phyloP scores from a whole-genome alignment of 1,140 invertebrate species.

The Hetaerina americana region DNA sequence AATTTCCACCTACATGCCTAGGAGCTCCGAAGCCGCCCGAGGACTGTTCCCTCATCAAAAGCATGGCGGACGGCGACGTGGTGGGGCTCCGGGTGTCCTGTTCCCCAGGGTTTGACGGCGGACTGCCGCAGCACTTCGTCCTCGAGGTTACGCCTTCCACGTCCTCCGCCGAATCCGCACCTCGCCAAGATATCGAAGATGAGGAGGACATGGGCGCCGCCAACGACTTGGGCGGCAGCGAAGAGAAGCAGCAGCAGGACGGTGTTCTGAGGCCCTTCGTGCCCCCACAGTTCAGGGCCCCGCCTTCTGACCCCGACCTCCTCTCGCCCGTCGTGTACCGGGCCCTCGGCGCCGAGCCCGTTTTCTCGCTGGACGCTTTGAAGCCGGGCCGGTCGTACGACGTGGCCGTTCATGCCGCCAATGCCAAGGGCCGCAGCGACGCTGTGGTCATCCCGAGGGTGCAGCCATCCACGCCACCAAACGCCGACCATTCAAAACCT shows the following conservation, averaged over 20 bases:
- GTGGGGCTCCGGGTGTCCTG: constrained; percentile 54
- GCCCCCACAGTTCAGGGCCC: no score
- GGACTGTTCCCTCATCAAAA: constrained; percentile 53
- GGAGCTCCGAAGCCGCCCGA: constrained; percentile 51
- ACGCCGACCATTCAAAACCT: not conserved
- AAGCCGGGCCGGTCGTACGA: constrained; percentile 50
- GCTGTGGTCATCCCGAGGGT: constrained; percentile 43
- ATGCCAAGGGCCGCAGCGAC: constrained; percentile 52
- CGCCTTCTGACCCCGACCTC: not conserved
- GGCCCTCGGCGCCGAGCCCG: constrained; percentile 43
- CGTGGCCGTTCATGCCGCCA: constrained; percentile 52
- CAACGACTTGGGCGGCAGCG: constrained; percentile 18
- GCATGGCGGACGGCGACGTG: constrained; percentile 28
- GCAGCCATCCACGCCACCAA: not conserved
- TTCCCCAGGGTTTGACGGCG: constrained; percentile 62
- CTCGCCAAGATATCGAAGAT: constrained; percentile 26
- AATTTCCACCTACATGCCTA: constrained; percentile 19
- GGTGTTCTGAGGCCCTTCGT: constrained; percentile 12
- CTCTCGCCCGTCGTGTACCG: constrained; percentile 36
- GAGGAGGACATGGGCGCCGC: constrained; percentile 41
- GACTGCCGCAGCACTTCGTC: constrained; percentile 66
- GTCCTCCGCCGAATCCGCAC: constrained; percentile 22
- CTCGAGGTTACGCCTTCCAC: constrained; percentile 53
- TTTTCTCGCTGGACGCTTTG: constrained; percentile 49
- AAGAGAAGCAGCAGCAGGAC: constrained; percentile 6